A percentile compares a stretch with the other conserved stretches of the same genome.
These are phyloP conservation scores for Eilema caniola DNA, from an alignment of 2,888 invertebrate species.

Conservation along the genomic window DNA sequence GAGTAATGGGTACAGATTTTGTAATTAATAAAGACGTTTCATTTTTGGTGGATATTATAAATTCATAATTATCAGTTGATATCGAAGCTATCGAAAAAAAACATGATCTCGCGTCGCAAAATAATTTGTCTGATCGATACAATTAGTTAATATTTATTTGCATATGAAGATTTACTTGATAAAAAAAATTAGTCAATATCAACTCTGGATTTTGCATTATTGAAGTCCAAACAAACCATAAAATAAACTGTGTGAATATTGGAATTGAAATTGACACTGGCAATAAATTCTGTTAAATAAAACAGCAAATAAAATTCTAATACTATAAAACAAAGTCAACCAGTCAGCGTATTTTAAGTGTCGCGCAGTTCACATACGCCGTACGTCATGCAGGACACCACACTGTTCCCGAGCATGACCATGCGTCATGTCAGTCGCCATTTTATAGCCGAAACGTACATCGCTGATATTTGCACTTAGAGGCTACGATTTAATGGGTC, in stretches of 20 bases:
- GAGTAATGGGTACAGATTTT: too few relatives aligned
- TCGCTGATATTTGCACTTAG: slow-evolving; percentile 51
- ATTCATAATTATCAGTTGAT: too few relatives aligned
- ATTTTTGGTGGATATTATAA: too few relatives aligned
- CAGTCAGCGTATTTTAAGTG: slow-evolving; percentile 39
- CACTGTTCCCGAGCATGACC: slow-evolving; percentile 44
- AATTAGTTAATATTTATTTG: too few relatives aligned
- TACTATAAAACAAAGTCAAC: slow-evolving; percentile 26
- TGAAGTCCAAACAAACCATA: background rate
- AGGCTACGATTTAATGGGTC: slow-evolving; percentile 44
- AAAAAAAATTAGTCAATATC: too few relatives aligned
- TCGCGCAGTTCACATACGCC: slow-evolving; percentile 45
- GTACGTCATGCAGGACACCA: slow-evolving; percentile 43
- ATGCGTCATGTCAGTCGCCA: slow-evolving; percentile 53
- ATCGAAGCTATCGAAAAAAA: too few relatives aligned
- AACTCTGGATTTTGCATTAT: background rate
- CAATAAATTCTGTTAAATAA: slow-evolving; percentile 12
- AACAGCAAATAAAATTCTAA: slow-evolving; percentile 17
- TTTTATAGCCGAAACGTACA: slow-evolving; percentile 54
- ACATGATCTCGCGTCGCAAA: too few relatives aligned
- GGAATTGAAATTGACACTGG: background rate
- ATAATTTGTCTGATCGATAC: too few relatives aligned
- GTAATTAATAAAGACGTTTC: too few relatives aligned
- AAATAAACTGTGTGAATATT: background rate
- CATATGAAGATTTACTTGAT: too few relatives aligned